Base-by-base conservation (phyloP, 2,113 vertebrate genomes). In the Gymnarchus niloticus region DNA sequence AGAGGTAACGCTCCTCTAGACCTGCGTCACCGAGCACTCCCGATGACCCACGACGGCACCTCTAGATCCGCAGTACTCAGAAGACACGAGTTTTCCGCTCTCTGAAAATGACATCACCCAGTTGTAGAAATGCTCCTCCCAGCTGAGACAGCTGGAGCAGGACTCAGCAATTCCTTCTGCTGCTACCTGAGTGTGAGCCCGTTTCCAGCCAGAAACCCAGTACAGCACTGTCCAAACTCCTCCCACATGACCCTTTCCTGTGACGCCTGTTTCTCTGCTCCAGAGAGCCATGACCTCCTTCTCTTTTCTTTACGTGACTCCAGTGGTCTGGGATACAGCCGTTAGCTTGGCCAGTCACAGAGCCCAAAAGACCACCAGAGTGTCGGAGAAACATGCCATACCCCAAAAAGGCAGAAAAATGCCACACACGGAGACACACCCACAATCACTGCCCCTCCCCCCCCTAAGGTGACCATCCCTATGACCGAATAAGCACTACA, bases 91-190 rank as follows among this genome's bases (percentile, higher is more conserved):
- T n/a, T 56, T 44, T 49, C 5, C 83, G 6, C 73, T 48, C 25
- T 85, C 80, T 78, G 41, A 85, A 85, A 85, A 78, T 85, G 69
- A 85, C 73, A 57, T 85, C 84, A 85, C 80, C 73, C 21, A 54
- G 51, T 33, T 85, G 65, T 80, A 56, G 73, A 85, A 57, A 85
- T 77, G 49, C 76, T 85, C 69, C 65, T 78, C 28, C 51, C 14
- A 46, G 46, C 48, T 23, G 44, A 46, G 46, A 57, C 56, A 76
- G 69, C 73, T 44, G 84, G 49, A 57, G 69, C 73, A 4, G 12
- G 33, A 54, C 37, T 52, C 65, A 23, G 84, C 80, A 51, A 17
- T 82, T n/a, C 33, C n/a, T 52, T 54, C 46, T 33, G 25, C 76
- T 78, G 76, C 19, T 48, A 37, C 44, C n/a, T 81, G 46, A 48